Conservation (phyloP, 2,113 vertebrate species). For the Cyanoramphus novaezelandiae region DNA sequence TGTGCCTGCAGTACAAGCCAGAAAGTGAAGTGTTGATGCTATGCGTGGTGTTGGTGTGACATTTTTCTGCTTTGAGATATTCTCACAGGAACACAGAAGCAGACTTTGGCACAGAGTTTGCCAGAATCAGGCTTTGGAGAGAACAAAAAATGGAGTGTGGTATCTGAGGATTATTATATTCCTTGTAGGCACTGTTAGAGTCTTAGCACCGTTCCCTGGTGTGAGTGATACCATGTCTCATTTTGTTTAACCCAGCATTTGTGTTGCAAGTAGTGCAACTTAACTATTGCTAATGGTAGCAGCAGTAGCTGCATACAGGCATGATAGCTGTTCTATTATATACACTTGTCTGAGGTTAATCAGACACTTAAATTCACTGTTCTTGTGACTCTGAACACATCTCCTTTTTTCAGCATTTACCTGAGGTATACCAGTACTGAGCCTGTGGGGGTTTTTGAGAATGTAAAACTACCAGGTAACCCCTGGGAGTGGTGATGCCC, state of each 20-base stretch:
- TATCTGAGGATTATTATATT: constrained; percentile 6
- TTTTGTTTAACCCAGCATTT: constrained; percentile 25
- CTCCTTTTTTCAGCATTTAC: neutral
- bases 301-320: neutral
- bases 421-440: neutral
- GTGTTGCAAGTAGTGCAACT: neutral
- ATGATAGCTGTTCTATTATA: neutral
- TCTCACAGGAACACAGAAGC: constrained; percentile 7
- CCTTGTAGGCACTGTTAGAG: neutral
- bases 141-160: constrained; percentile 4
- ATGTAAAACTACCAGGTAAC: neutral
- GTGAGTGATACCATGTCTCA: neutral
- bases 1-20: neutral
- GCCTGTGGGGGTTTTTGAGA: rapidly evolving
- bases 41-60: neutral
- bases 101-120: neutral
- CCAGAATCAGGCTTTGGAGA: neutral
- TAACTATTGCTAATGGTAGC: neutral
- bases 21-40: neutral
- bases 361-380: neutral
- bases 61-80: constrained; percentile 15
- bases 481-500: neutral
- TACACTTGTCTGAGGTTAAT: neutral
- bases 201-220: neutral
- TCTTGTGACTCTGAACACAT: neutral